Evolutionary conservation across 2,113 vertebrate genomes (phyloP).

Genomic region (Hippocampus zosterae): DNA sequence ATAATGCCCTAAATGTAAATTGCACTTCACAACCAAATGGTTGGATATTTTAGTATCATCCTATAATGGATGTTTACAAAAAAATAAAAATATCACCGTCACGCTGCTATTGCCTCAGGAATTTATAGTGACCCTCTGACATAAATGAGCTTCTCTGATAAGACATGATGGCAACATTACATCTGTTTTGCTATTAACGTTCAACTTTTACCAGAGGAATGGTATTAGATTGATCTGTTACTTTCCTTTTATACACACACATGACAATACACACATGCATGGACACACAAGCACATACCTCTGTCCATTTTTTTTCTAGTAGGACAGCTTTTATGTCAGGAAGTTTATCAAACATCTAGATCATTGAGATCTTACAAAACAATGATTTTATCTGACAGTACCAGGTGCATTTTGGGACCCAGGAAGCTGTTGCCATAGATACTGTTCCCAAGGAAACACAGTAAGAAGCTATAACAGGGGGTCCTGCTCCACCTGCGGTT

Average conservation of each 20-base stretch:
- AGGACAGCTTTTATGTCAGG: background rate
- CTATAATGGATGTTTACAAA: background rate
- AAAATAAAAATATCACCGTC: background rate
- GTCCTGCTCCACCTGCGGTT: slow-evolving; percentile 70
- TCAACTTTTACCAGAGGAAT: background rate
- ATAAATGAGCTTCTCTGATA: background rate
- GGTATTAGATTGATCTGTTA: background rate
- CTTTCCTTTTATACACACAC: background rate
- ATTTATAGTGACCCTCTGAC: background rate
- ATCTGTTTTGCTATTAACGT: background rate
- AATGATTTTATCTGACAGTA: slow-evolving; percentile 41
- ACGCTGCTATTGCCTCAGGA: background rate
- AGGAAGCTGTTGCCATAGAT: slow-evolving; percentile 71
- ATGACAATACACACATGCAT: background rate
- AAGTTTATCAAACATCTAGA: slow-evolving; percentile 10
- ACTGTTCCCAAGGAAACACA: slow-evolving; percentile 65
- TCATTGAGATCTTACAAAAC: slow-evolving; percentile 27
- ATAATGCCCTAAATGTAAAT: background rate
- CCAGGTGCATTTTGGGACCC: slow-evolving; percentile 57
- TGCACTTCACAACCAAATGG: background rate
- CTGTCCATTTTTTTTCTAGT: background rate
- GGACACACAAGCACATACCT: background rate
- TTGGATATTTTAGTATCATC: background rate
- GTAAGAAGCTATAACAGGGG: slow-evolving; percentile 61
- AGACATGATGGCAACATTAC: background rate